A percentile compares a stretch with the other conserved stretches of the same genome.
Conservation (phyloP, 1,140 invertebrate genomes). For the Drosophila dunni region DNA sequence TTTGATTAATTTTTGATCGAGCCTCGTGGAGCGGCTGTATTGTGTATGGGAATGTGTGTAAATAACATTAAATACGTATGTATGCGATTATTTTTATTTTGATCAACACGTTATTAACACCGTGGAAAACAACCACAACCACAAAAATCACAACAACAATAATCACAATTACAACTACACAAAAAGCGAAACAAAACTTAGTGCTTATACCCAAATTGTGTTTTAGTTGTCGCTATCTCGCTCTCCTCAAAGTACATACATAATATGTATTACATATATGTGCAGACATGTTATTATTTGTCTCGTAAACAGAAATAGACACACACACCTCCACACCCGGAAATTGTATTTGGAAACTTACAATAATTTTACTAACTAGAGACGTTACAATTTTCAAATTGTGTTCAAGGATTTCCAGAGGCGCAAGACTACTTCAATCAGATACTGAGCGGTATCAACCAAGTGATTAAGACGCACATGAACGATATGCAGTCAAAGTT, state of each 20-base stretch:
- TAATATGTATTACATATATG: no score
- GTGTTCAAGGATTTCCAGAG: constrained; percentile 82
- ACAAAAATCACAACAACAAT: constrained; percentile 9
- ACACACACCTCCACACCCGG: background rate
- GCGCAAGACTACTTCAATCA: constrained; percentile 92
- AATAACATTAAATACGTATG: constrained; percentile 58
- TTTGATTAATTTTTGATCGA: constrained; percentile 25
- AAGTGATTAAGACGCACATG: constrained; percentile 90
- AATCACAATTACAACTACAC: background rate
- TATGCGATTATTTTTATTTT: constrained; percentile 44
- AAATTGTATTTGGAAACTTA: no score
- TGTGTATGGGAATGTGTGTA: constrained; percentile 63
- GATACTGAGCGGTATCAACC: constrained; percentile 90
- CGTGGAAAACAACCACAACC: background rate
- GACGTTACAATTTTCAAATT: constrained; percentile 20
- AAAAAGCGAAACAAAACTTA: constrained; percentile 16
- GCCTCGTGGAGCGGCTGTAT: constrained; percentile 36
- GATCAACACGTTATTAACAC: background rate
- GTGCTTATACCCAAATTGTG: constrained; percentile 39
- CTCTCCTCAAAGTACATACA: constrained; percentile 1
- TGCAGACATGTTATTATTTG: background rate
- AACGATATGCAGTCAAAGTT: constrained; percentile 89
- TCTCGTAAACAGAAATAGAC: background rate
- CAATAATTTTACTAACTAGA: constrained; percentile 7
- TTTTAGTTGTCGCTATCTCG: constrained; percentile 44